Conservation (phyloP, 2,888 invertebrate species). For the Aethes cnicana region DNA sequence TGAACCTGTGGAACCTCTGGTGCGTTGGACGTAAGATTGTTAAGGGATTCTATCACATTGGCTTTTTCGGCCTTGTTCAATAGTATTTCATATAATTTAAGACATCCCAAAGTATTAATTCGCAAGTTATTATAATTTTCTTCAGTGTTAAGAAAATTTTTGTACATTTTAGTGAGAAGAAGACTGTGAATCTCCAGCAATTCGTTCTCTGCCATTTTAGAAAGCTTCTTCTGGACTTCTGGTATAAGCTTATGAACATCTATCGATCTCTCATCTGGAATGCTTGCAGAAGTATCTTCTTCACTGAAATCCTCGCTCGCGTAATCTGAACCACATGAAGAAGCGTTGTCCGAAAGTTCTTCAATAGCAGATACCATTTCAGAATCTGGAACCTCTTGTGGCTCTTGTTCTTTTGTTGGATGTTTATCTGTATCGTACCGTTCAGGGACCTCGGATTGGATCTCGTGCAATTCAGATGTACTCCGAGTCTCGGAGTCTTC, state of each 20-base stretch:
- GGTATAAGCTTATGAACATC: not conserved
- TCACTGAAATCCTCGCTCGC: too few relatives aligned
- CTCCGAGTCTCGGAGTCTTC: too few relatives aligned
- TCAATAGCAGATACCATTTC: not conserved
- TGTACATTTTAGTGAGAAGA: not conserved
- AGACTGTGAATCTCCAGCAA: not conserved
- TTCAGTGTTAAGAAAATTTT: not conserved
- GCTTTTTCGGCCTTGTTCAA: not conserved
- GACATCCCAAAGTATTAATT: not conserved
- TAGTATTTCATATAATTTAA: not conserved
- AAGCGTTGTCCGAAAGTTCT: too few relatives aligned
- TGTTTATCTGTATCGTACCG: not conserved
- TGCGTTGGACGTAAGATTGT: not conserved
- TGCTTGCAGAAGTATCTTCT: not conserved
- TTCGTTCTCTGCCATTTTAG: not conserved
- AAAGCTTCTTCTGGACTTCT: not conserved
- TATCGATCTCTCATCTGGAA: not conserved
- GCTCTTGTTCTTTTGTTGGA: not conserved
- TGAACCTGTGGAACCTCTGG: not conserved
- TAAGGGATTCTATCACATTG: not conserved
- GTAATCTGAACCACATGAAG: too few relatives aligned
- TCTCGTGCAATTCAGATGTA: too few relatives aligned
- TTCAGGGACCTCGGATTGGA: too few relatives aligned
- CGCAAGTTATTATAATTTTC: not conserved
- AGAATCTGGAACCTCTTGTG: not conserved